These are phyloP conservation scores for Timema cristinae DNA, from an alignment of 2,888 invertebrate species.

Conservation along the genomic window DNA sequence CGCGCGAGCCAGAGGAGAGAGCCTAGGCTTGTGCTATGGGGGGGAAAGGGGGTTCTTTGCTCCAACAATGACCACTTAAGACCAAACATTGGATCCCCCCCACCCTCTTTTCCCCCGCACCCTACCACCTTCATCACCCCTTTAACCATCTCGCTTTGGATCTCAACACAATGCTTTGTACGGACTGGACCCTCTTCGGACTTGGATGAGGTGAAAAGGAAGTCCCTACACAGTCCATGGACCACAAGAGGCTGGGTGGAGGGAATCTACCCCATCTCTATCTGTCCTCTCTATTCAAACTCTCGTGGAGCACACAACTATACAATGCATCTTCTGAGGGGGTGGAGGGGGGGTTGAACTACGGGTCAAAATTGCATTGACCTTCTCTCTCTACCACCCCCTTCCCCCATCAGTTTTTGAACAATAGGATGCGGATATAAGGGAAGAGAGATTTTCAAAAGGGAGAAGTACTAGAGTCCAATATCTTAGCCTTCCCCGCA, in stretches of 20 bases:
- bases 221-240: slow-evolving; percentile 1
- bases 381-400: slow-evolving; percentile 15
- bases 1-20: slow-evolving; percentile 9
- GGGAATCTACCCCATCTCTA: slow-evolving; percentile 8
- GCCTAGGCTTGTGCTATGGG: neutral
- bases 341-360: neutral
- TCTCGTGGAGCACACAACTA: neutral
- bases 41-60: neutral
- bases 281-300: neutral
- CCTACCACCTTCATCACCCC: too few species aligned
- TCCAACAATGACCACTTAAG: slow-evolving; percentile 29
- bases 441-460: neutral
- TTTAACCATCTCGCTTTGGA: too few species aligned
- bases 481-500: neutral
- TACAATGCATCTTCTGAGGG: slow-evolving; percentile 13
- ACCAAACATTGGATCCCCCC: slow-evolving; percentile 20
- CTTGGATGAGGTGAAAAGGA: slow-evolving; percentile 13
- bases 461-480: neutral
- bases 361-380: slow-evolving; percentile 14
- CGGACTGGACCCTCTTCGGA: too few species aligned
- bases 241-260: slow-evolving; percentile 6
- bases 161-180: too few species aligned
- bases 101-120: slow-evolving; percentile 6
- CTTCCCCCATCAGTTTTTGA: slow-evolving; percentile 17
- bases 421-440: neutral